These are phyloP conservation scores for Unio pictorum DNA, from an alignment of 2,888 invertebrate genomes.

Conservation along the genomic window DNA sequence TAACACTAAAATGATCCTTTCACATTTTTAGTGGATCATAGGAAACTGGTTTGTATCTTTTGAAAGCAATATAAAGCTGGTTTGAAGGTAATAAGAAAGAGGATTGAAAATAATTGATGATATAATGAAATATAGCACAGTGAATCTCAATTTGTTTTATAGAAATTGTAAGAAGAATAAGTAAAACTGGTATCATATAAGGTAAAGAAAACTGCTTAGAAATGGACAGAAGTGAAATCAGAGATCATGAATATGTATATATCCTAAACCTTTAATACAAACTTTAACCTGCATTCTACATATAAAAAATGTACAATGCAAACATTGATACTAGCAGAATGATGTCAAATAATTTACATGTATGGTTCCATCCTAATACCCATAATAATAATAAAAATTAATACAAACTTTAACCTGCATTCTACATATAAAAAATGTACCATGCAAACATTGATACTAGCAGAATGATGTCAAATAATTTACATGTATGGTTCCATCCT, in stretches of 20 bases:
- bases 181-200: no score
- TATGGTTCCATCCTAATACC: neutral
- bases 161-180: no score
- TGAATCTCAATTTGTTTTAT: no score
- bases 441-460: neutral
- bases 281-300: neutral
- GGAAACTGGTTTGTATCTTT: no score
- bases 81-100: neutral
- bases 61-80: no score
- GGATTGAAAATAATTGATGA: neutral
- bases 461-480: neutral
- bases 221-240: no score
- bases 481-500: neutral
- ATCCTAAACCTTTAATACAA: no score
- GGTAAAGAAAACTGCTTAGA: no score
- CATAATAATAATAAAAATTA: neutral
- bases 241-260: no score
- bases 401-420: no score
- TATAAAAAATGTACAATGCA: neutral
- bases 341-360: neutral
- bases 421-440: neutral
- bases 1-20: no score
- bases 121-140: neutral
- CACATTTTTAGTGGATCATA: no score
- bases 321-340: neutral